Evolutionary conservation across 2,113 vertebrate genomes (phyloP), one percentile per base, ranked within the genome.

Genomic region (Oryzias woworae): DNA sequence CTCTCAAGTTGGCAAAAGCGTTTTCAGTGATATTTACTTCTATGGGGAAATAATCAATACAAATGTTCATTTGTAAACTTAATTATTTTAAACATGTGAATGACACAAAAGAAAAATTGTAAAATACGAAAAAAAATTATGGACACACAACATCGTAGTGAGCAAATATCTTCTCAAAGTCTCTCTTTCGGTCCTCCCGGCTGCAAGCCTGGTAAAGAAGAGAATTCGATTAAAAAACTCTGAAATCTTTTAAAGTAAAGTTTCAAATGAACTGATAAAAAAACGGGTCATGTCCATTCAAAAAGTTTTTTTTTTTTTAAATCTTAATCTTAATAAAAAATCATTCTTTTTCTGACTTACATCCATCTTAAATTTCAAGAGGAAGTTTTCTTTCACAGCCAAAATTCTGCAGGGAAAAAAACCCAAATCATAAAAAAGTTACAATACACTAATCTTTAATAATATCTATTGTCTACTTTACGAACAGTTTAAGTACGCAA

Each of bases 361-460:
- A 58, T 97, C 93, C 93, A 96, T 95, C 85, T 95, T 93, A 85
- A 98, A 98, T 23, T 97, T 95, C 46, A 98, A 92, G 56, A 98
- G 88, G 58, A 98, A 98, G 89, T 98, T 98, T 81, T 98, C 96
- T 74, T 97, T 94, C 65, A 98, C 88, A 0, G 94, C 87, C 84
- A 98, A 82, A 78, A 98, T 97, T 84, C 96, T 98, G 69, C 58
- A 83, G 15, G 59, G 17, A 48, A 83, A 16, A 62, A 43, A 51
- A 45, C 6, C 20, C 5, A 0, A 53, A 51, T 50, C 4, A 61
- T 0, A 57, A 46, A 15, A 13, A 5, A 48, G 5, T 0, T 22
- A 31, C 58, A 17, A 15, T 6, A 44, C 2, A 2, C 18, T 3
- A 20, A 18, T 8, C 24, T 36, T 8, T 12, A 1, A 2, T 12